Evolutionary conservation across 2,113 vertebrate species (phyloP).

Genomic region (Cyprinodon variegatus): DNA sequence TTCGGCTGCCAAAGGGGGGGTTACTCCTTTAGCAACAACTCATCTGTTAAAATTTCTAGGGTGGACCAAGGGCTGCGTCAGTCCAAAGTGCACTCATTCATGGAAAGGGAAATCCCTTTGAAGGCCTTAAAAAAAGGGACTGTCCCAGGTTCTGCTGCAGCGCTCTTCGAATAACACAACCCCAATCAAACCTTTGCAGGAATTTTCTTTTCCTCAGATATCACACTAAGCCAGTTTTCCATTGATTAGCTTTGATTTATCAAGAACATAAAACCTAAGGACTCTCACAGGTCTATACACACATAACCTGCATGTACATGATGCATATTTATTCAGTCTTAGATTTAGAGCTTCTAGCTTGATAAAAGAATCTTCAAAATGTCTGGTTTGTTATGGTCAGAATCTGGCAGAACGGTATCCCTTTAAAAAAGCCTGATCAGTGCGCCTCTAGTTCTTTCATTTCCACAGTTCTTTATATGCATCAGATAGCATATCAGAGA

Average conservation of each 20-base stretch:
- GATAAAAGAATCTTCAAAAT: background rate
- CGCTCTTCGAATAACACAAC: slow-evolving; percentile 18
- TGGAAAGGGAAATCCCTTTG: slow-evolving; percentile 49
- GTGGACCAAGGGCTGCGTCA: slow-evolving; percentile 45
- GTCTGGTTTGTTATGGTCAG: background rate
- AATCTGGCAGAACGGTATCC: background rate
- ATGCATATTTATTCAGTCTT: background rate
- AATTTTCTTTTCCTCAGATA: background rate
- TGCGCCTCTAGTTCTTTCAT: slow-evolving; percentile 32
- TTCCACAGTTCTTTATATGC: slow-evolving; percentile 38
- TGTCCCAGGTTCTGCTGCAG: slow-evolving; percentile 17
- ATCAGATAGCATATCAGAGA: slow-evolving; percentile 61
- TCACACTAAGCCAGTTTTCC: background rate
- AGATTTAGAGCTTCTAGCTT: background rate
- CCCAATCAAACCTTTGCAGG: slow-evolving; percentile 27
- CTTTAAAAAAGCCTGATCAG: background rate
- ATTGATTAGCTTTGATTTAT: background rate
- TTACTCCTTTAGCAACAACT: slow-evolving; percentile 67
- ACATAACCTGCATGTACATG: background rate
- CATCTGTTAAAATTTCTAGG: slow-evolving; percentile 61
- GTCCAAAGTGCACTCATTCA: slow-evolving; percentile 62
- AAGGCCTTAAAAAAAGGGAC: slow-evolving; percentile 29
- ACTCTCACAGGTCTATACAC: background rate
- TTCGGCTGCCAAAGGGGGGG: slow-evolving; percentile 38
- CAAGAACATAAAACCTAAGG: background rate